Evolutionary conservation across 2,113 vertebrate species (phyloP), one percentile per base, ranked within the genome.

Genomic region (Nothobranchius kuhntae): DNA sequence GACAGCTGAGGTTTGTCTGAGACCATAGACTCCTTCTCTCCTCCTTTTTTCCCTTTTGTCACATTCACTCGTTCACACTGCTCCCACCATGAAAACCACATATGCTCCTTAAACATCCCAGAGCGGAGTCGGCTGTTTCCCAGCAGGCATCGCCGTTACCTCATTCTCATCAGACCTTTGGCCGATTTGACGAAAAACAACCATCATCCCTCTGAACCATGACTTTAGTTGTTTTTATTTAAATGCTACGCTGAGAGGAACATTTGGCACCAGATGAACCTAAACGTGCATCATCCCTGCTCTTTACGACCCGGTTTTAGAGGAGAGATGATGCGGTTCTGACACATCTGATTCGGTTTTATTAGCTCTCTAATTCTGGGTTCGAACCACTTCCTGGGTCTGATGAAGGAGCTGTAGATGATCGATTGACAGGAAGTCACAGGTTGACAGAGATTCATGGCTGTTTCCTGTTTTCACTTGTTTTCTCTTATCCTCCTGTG

Each of bases 381-480:
- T 80, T 82, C 71, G n/a, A 48, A 45, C 2, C 56, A 4, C 35
- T 30, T 42, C 57, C 54, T 50, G 24, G 6, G n/a, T 26, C 57
- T 17, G 57, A 75, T 70, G 65, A 67, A 65, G 35, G 21, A 21
- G 44, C 51, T 55, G 38, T 68, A 71, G 61, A 55, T 85, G 85
- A 92, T 69, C 61, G 78, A 88, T 83, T 67, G 76, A 69, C 60
- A 80, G 75, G 85, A 86, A 82, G 83, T 65, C 51, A 35, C 55
- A 67, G 59, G 13, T 75, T 61, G 72, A 88, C 73, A 68, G 44
- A 80, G 83, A 89, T 82, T 80, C 38, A 84, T 60, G 24, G 64
- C 72, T 45, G 36, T 66, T 76, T 83, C 83, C 82, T 82, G 65
- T 85, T 82, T 86, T 78, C 21, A 56, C 59, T 36, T 36, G 14